These are phyloP conservation scores for Diloba caeruleocephala DNA, from an alignment of 2,888 invertebrate genomes.

Conservation along the genomic window DNA sequence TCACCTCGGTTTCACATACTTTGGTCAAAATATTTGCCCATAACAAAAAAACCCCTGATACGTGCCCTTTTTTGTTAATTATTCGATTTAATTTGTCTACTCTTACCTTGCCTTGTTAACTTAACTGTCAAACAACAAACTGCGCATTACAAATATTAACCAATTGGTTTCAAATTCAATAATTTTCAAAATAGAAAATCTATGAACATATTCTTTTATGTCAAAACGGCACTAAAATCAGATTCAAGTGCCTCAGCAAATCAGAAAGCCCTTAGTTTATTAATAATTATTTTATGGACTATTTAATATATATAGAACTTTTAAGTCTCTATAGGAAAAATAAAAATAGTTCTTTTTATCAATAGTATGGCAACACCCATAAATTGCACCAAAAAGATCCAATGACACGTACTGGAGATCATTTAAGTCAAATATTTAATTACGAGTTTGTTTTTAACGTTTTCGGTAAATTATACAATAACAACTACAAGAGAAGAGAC, in stretches of 20 bases:
- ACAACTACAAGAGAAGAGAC: background rate
- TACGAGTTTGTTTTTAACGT: slow-evolving; percentile 7
- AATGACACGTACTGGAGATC: slow-evolving; percentile 59
- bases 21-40: no score
- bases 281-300: slow-evolving; percentile 26
- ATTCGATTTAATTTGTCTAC: no score
- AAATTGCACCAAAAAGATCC: slow-evolving; percentile 59
- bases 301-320: slow-evolving; percentile 30
- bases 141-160: slow-evolving; percentile 20
- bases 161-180: slow-evolving; percentile 9
- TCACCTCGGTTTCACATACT: no score
- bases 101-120: no score
- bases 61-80: no score
- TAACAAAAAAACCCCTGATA: no score
- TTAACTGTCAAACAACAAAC: background rate
- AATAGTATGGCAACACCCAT: slow-evolving; percentile 58
- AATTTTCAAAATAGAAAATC: slow-evolving; percentile 20
- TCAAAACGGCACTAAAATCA: slow-evolving; percentile 12
- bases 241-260: slow-evolving; percentile 1
- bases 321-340: slow-evolving; percentile 44
- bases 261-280: slow-evolving; percentile 25
- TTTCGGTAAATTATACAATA: slow-evolving; percentile 2
- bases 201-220: slow-evolving; percentile 1
- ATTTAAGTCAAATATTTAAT: slow-evolving; percentile 40
- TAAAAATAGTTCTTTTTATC: slow-evolving; percentile 47